phyloP scores from a whole-genome alignment of 2,888 invertebrate species.

The Timema cristinae region DNA sequence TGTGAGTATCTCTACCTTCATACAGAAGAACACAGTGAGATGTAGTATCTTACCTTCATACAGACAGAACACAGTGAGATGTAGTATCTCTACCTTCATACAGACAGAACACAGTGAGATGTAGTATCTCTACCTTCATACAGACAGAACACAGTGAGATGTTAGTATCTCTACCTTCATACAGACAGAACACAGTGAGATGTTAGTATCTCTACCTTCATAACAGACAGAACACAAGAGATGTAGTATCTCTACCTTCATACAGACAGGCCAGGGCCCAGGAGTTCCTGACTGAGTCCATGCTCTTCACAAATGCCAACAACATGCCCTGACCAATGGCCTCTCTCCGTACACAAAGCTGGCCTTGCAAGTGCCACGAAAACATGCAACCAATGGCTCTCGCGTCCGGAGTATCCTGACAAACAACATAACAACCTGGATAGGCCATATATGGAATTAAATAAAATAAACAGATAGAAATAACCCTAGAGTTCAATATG shows the following conservation, averaged over 20 bases:
- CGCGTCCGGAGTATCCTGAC: conserved; percentile 57
- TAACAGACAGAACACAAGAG: background rate
- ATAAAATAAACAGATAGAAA: too few species aligned
- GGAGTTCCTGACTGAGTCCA: conserved; percentile 78
- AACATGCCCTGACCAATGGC: conserved; percentile 65
- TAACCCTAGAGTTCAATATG: too few species aligned
- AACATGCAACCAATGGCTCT: conserved; percentile 68
- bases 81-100: too few species aligned
- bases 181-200: background rate
- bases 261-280: conserved; percentile 69
- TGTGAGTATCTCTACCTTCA: background rate
- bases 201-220: background rate
- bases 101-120: too few species aligned
- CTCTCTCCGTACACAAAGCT: conserved; percentile 60
- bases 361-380: conserved; percentile 60
- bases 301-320: conserved; percentile 72
- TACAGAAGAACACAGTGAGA: too few species aligned
- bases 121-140: too few species aligned
- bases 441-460: too few species aligned
- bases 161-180: too few species aligned
- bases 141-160: too few species aligned
- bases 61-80: too few species aligned
- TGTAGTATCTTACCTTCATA: too few species aligned
- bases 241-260: conserved; percentile 21
- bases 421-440: too few species aligned